Evolutionary conservation across 2,888 invertebrate genomes (phyloP).

Genomic region (Tetropium fuscum): DNA sequence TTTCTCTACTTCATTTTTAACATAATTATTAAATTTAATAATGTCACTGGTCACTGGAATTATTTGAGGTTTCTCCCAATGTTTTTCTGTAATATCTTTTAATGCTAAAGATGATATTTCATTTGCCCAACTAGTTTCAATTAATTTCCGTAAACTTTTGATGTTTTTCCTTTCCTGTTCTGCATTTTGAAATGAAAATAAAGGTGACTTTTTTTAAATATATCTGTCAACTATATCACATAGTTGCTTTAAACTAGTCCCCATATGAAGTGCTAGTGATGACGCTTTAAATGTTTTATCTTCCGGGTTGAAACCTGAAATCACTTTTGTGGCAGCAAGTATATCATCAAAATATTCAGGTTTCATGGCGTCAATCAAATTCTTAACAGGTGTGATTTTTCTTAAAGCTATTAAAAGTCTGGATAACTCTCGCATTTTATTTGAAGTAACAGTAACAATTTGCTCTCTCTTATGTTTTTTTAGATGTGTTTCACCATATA

Average conservation of each 20-base stretch:
- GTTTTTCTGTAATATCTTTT: constrained; percentile 27
- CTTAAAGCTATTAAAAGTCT: constrained; percentile 12
- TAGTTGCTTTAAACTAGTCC: constrained; percentile 39
- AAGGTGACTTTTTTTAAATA: constrained; percentile 33
- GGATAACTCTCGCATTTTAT: constrained; percentile 18
- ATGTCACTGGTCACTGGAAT: constrained; percentile 24
- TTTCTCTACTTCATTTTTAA: constrained; percentile 14
- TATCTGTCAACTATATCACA: constrained; percentile 36
- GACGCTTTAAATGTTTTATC: constrained; percentile 34
- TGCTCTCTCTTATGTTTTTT: constrained; percentile 17
- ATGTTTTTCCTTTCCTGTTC: constrained; percentile 14
- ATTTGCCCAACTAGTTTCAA: constrained; percentile 17
- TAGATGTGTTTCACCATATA: constrained; percentile 6
- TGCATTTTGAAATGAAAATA: background rate
- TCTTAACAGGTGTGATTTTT: background rate
- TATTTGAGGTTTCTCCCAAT: constrained; percentile 28
- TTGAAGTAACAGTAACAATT: constrained; percentile 5
- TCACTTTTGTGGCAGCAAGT: constrained; percentile 33
- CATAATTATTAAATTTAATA: constrained; percentile 24
- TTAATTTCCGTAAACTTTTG: constrained; percentile 11
- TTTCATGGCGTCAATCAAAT: constrained; percentile 13
- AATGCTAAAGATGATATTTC: constrained; percentile 25
- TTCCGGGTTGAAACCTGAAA: constrained; percentile 35
- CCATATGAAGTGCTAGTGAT: constrained; percentile 42
- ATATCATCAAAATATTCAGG: constrained; percentile 35